These are phyloP conservation scores for Podargus strigoides DNA, from an alignment of 2,797 vertebrate species.

Conservation along the genomic window DNA sequence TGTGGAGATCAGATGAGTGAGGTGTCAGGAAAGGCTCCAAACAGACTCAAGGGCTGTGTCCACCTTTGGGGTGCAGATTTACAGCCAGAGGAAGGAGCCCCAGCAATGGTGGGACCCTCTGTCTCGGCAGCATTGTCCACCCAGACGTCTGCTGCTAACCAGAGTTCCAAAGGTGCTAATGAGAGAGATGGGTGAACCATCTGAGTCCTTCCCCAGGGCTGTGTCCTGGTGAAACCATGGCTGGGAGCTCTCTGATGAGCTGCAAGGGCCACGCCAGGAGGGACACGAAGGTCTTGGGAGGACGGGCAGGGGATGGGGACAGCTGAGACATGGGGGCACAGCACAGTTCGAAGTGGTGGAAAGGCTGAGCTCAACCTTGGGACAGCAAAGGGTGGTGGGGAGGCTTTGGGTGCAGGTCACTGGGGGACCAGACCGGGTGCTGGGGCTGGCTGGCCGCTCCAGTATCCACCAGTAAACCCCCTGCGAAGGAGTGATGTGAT, in stretches of 20 bases:
- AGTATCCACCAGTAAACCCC: neutral
- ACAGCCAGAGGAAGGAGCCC: neutral
- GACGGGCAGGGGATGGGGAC: accelerated
- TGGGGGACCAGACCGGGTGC: neutral
- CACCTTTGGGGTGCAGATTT: neutral
- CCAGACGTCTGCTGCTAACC: accelerated
- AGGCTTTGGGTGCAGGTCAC: neutral
- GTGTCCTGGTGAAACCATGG: neutral
- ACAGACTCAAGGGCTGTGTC: neutral
- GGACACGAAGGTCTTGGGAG: neutral
- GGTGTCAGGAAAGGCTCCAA: neutral
- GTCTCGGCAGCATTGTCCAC: accelerated
- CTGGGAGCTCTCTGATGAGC: neutral
- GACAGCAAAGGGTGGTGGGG: no score
- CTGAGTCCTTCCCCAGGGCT: neutral
- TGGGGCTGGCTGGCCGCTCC: neutral
- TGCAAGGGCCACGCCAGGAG: accelerated
- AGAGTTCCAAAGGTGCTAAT: neutral
- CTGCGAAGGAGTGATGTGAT: neutral
- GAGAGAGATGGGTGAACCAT: neutral
- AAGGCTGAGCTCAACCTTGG: neutral
- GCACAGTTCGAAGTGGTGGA: accelerated
- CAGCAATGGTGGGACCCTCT: neutral
- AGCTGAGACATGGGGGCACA: accelerated
- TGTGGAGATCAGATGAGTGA: neutral